Evolutionary conservation across 2,888 invertebrate species (phyloP).

Genomic region (Tromatobia lineatoria): DNA sequence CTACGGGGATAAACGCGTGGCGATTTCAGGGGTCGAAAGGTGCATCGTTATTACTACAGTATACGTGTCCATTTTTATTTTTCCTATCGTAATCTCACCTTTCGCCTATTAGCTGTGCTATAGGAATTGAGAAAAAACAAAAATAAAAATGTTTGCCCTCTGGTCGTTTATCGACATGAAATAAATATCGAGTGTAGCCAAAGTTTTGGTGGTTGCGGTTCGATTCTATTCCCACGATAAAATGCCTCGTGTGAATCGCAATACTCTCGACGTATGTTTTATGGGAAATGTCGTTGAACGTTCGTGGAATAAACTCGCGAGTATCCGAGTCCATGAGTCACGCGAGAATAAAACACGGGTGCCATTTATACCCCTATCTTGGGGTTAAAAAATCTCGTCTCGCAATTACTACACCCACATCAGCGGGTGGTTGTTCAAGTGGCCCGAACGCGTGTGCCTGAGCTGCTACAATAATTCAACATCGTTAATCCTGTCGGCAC

Average conservation of each 20-base stretch:
- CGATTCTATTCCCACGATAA: conserved; percentile 49
- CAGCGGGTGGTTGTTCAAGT: conserved; percentile 50
- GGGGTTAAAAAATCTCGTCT: conserved; percentile 45
- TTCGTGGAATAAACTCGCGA: conserved; percentile 16
- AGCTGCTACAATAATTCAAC: conserved; percentile 81
- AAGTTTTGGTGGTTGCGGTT: conserved; percentile 29
- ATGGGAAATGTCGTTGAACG: conserved; percentile 44
- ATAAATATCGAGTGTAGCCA: conserved; percentile 21
- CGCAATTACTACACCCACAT: conserved; percentile 66
- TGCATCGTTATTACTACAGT: conserved; percentile 54
- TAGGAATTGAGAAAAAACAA: background rate
- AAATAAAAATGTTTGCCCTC: conserved; percentile 2
- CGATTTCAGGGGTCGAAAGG: conserved; percentile 64
- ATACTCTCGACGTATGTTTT: conserved; percentile 8
- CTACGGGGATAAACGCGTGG: conserved; percentile 59
- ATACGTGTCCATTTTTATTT: conserved; percentile 53
- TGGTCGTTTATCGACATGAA: conserved; percentile 34
- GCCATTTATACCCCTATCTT: conserved; percentile 48
- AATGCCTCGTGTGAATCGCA: background rate
- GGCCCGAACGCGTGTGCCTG: conserved; percentile 28
- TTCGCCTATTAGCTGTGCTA: conserved; percentile 58
- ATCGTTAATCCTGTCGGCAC: conserved; percentile 84
- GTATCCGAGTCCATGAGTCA: conserved; percentile 60
- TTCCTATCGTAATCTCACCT: conserved; percentile 61
- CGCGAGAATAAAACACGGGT: conserved; percentile 57